Conservation (phyloP, 2,797 vertebrate species). For the Dryobates pubescens region DNA sequence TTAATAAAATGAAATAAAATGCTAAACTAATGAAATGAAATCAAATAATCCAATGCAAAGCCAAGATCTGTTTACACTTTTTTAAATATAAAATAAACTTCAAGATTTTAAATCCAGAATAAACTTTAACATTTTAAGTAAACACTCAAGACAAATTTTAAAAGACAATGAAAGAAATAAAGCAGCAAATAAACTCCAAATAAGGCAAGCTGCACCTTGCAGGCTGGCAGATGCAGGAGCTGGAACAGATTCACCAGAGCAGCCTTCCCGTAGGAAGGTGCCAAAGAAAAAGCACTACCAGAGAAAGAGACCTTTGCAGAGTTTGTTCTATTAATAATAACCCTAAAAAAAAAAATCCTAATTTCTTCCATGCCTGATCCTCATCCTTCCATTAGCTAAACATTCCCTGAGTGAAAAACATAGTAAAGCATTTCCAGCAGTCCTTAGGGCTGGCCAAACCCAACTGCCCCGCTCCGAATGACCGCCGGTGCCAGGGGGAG, state of each 20-base stretch:
- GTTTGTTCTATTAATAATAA: background rate
- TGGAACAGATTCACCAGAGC: conserved; percentile 21
- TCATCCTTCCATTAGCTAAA: background rate
- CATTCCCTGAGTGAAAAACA: background rate
- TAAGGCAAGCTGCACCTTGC: background rate
- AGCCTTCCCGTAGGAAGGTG: conserved; percentile 2
- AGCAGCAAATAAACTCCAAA: background rate
- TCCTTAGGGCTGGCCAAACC: background rate
- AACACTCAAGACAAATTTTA: background rate
- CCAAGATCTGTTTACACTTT: too few species aligned
- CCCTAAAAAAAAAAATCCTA: background rate
- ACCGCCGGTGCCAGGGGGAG: background rate
- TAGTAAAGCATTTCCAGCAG: background rate
- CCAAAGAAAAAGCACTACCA: background rate
- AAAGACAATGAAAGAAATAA: background rate
- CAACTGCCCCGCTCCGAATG: background rate
- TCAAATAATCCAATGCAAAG: too few species aligned
- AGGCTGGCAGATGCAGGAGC: conserved; percentile 9
- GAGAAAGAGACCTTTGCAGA: background rate
- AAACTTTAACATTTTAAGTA: background rate
- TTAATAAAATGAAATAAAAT: background rate
- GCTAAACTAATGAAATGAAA: background rate
- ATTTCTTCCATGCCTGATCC: background rate
- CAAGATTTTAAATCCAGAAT: background rate
- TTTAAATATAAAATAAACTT: too few species aligned